Base-by-base conservation (phyloP, 2,797 vertebrate species). In the Phataginus tricuspis region DNA sequence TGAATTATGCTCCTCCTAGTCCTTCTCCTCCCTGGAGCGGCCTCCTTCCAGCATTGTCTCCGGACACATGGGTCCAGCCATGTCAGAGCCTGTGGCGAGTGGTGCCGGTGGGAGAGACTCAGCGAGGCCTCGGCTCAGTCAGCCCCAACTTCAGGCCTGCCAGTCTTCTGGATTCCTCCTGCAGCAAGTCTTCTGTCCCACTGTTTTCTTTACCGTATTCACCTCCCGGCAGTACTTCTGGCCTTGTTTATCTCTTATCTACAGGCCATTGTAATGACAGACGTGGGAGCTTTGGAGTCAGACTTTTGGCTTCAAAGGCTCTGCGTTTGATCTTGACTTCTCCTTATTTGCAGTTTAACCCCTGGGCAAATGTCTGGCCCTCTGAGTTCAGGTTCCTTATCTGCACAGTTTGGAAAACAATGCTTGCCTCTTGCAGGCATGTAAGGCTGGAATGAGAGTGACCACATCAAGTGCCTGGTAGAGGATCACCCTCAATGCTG, bases 241-340 rank as follows among this genome's bases (percentile, higher is more conserved):
- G 37, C 68, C 90, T 90, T 86, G 55, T 34, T 74, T 42, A 68
- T 72, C 42, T 84, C 84, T 75, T 57, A 53, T 74, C 72, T 64
- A 27, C 74, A 75, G 45, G 45, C 86, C 57, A 21, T 29, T 63
- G 23, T 49, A 91, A 91, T 34, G 90, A 94, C 8, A 91, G 49
- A 84, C 71, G 9, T 29, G 13, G 37, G 74, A 68, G 55, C 82
- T 71, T 83, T 66, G 1, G 42, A 93, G 68, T 85, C 71, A 57
- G 90, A 74, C 21, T n/a, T n/a, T n/a, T n/a, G n/a, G n/a, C n/a
- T n/a, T n/a, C n/a, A n/a, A n/a, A n/a, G 59, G 51, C 93, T 92
- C 93, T 85, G 74, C 90, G 94, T 82, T 90, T 88, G 80, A 96
- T 95, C 63, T 95, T 29, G 12, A 96, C 49, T 82, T 77, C 71